A percentile compares a stretch with the other conserved stretches of the same genome.
phyloP scores from a whole-genome alignment of 2,888 invertebrate genomes.

The Cryptocephalus primarius region DNA sequence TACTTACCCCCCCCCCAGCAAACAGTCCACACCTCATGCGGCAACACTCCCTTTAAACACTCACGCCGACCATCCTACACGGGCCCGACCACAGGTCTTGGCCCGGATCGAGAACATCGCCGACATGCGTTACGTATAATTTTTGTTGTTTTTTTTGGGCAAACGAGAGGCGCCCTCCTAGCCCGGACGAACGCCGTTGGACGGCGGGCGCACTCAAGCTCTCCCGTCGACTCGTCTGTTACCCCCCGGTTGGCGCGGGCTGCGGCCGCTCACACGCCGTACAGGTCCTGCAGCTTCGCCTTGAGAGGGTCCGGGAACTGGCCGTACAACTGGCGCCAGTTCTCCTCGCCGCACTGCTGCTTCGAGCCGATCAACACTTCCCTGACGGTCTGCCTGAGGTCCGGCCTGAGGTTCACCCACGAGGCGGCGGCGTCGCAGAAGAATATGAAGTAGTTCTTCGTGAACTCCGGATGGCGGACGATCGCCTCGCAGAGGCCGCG shows the following conservation, averaged over 20 bases:
- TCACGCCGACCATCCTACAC: too few species aligned
- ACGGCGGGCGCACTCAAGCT: background rate
- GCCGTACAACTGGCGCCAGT: conserved; percentile 91
- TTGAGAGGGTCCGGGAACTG: conserved; percentile 92
- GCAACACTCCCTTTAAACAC: too few species aligned
- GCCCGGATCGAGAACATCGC: too few species aligned
- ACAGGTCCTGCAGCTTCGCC: conserved; percentile 77
- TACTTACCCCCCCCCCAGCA: too few species aligned
- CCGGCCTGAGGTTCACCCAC: conserved; percentile 74
- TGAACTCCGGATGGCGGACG: conserved; percentile 89
- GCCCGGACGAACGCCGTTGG: too few species aligned
- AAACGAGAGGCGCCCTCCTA: too few species aligned
- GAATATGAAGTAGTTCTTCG: conserved; percentile 94
- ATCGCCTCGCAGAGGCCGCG: conserved; percentile 98
- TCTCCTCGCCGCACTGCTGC: conserved; percentile 90
- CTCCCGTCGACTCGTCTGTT: too few species aligned
- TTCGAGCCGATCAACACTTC: conserved; percentile 93
- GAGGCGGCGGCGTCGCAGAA: conserved; percentile 99
- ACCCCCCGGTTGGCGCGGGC: too few species aligned
- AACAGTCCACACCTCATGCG: too few species aligned
- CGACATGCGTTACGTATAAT: too few species aligned
- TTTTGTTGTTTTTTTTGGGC: too few species aligned
- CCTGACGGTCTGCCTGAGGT: conserved; percentile 88
- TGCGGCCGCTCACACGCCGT: conserved; percentile 37
- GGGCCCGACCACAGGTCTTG: too few species aligned